Conservation (phyloP, 2,797 vertebrate genomes). For the Linurgus olivaceus region DNA sequence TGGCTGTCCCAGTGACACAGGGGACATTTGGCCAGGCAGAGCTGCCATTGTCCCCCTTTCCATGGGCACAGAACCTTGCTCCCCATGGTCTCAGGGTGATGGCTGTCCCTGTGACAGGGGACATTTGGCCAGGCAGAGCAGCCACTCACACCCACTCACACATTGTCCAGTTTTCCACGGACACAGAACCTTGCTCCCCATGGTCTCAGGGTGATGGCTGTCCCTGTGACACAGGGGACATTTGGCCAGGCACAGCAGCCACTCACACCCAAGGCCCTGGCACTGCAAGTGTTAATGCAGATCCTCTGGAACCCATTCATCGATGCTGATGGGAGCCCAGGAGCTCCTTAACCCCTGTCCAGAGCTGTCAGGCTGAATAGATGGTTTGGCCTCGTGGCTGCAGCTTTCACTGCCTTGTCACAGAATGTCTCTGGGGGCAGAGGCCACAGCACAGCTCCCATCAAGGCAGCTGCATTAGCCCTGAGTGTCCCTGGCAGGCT, state of each 20-base stretch:
- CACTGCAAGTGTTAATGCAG: background rate
- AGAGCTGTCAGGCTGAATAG: slow-evolving; percentile 30
- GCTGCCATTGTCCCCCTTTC: background rate
- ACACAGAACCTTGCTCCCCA: background rate
- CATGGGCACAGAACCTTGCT: background rate
- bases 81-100: background rate
- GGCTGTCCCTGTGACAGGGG: background rate
- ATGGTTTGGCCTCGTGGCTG: slow-evolving; percentile 1
- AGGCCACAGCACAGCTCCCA: slow-evolving; percentile 48
- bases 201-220: background rate
- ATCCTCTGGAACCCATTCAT: background rate
- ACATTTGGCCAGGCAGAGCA: background rate
- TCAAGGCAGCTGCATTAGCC: slow-evolving; percentile 65
- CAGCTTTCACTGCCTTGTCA: slow-evolving; percentile 63
- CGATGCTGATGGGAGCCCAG: slow-evolving; percentile 29
- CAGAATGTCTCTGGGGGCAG: slow-evolving; percentile 54
- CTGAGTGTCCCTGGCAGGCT: slow-evolving; percentile 9
- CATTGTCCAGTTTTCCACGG: fast-evolving
- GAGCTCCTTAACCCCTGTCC: slow-evolving; percentile 62
- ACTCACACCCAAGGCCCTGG: background rate
- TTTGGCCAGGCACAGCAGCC: background rate
- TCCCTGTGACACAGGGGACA: fast-evolving
- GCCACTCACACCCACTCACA: background rate
- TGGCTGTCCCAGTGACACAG: background rate
- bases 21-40: background rate